phyloP scores from a whole-genome alignment of 53 echinoderm and acorn worm species.

The Holothuria leucospilota region DNA sequence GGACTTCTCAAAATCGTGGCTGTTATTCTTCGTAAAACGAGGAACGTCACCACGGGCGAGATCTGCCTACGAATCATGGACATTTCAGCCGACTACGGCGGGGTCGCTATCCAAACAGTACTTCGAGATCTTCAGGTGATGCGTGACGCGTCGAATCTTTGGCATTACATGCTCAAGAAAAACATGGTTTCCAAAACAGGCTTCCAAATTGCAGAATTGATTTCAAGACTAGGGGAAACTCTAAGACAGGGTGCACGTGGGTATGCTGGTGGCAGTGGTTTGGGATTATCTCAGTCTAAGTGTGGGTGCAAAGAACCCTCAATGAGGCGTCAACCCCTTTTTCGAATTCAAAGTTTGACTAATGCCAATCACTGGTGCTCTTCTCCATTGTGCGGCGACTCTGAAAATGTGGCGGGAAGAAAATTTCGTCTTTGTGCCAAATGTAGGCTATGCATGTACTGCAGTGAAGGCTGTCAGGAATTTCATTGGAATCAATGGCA shows the following conservation, averaged over 20 bases:
- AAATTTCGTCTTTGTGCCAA: slow-evolving; percentile 91
- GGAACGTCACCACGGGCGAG: slow-evolving; percentile 82
- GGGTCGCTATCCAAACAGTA: slow-evolving; percentile 68
- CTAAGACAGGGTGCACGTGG: slow-evolving; percentile 81
- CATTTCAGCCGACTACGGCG: slow-evolving; percentile 85
- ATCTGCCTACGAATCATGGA: slow-evolving; percentile 86
- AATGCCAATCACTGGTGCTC: slow-evolving; percentile 94
- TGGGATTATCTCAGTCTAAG: slow-evolving; percentile 52
- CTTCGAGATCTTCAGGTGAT: slow-evolving; percentile 91
- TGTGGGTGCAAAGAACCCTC: slow-evolving; percentile 53
- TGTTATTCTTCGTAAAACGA: slow-evolving; percentile 77
- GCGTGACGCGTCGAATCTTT: slow-evolving; percentile 82
- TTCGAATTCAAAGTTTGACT: slow-evolving; percentile 63
- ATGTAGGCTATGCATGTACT: slow-evolving; percentile 88
- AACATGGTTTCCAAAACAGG: slow-evolving; percentile 85
- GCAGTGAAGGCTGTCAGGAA: slow-evolving; percentile 87
- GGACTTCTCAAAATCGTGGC: slow-evolving; percentile 84
- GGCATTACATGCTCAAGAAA: slow-evolving; percentile 82
- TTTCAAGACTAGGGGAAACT: slow-evolving; percentile 85
- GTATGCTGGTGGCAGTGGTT: slow-evolving; percentile 72
- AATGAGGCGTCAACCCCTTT: slow-evolving; percentile 56
- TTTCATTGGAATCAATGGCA: slow-evolving; percentile 94
- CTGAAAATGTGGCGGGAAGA: slow-evolving; percentile 69
- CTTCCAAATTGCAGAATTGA: slow-evolving; percentile 89
- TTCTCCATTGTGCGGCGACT: slow-evolving; percentile 74